Evolutionary conservation across 2,113 vertebrate genomes (phyloP).

Genomic region (Nyctibius bracteatus): DNA sequence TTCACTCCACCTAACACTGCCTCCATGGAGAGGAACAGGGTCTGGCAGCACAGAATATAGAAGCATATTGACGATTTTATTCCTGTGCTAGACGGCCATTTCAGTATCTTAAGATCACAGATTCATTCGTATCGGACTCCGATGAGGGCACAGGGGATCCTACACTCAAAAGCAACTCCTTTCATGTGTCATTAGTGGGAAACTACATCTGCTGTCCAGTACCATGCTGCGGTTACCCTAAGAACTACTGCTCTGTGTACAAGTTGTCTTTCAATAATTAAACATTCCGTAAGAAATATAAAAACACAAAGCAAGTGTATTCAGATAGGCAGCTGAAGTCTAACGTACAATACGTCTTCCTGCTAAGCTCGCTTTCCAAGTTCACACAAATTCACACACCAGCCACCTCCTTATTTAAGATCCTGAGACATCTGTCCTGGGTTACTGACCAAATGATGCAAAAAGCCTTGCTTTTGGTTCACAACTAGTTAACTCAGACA

Average conservation of each 20-base stretch:
- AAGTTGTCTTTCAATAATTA: not conserved
- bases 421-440: too few species aligned
- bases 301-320: not conserved
- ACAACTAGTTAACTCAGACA: not conserved
- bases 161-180: not conserved
- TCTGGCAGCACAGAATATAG: not conserved
- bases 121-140: not conserved
- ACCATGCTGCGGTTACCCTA: not conserved
- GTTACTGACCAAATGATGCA: not conserved
- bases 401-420: not conserved
- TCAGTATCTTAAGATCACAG: too few species aligned
- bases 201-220: not conserved
- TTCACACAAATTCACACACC: not conserved
- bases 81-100: not conserved
- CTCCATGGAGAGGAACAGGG: not conserved
- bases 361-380: not conserved
- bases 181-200: not conserved
- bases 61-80: not conserved
- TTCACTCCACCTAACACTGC: not conserved
- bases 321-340: not conserved
- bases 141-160: not conserved
- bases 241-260: not conserved
- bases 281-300: rapidly evolving
- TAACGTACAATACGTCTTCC: not conserved
- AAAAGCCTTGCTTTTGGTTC: not conserved